Evolutionary conservation across 2,113 vertebrate genomes (phyloP).

Genomic region (Drymodes brunneopygia): DNA sequence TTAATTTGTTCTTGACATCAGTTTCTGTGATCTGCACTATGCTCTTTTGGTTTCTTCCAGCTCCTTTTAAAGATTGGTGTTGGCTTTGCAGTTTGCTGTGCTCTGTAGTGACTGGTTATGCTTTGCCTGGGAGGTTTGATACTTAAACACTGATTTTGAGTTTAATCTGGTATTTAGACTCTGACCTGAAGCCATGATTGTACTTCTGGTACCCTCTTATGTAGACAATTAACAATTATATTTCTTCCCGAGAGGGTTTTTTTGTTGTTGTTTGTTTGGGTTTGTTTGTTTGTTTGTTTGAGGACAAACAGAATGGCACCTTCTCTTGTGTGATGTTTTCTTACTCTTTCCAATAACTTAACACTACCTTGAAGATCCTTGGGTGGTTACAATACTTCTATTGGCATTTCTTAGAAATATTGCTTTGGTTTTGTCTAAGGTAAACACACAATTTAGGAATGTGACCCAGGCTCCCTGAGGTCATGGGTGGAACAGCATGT

Average conservation of each 20-base stretch:
- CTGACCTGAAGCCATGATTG: neutral
- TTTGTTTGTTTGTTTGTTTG: too few species aligned
- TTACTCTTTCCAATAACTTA: neutral
- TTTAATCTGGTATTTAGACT: neutral
- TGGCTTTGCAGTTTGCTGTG: neutral
- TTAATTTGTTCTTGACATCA: neutral
- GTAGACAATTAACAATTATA: neutral
- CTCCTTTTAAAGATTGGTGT: neutral
- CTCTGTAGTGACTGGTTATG: neutral
- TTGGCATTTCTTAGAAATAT: neutral
- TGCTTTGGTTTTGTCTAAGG: neutral
- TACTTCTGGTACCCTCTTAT: neutral
- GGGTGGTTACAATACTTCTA: neutral
- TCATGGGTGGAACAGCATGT: neutral
- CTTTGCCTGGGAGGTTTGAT: neutral
- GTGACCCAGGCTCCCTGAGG: neutral
- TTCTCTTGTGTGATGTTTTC: neutral
- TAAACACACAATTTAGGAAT: neutral
- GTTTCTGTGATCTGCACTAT: neutral
- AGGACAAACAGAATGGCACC: neutral
- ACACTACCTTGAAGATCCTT: neutral
- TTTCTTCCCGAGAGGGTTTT: neutral
- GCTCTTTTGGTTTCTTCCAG: neutral
- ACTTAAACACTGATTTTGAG: neutral
- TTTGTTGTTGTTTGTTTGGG: too few species aligned